Conservation (phyloP, 2,888 invertebrate species). For the Protophormia terraenovae region DNA sequence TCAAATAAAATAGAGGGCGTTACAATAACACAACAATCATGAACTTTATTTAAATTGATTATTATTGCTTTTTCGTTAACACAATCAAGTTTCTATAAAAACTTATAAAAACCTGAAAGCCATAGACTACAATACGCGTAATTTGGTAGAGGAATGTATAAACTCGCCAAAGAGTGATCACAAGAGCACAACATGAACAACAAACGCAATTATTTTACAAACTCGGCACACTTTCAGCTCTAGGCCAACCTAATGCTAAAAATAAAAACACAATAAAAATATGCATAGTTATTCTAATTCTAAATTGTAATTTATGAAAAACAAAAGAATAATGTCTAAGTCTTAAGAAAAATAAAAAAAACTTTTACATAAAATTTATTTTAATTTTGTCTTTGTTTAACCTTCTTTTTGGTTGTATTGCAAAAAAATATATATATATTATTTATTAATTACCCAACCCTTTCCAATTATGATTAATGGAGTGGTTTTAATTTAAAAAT, state of each 20-base stretch:
- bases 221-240: not conserved
- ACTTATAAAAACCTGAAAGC: not conserved
- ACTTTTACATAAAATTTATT: not conserved
- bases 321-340: not conserved
- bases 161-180: not conserved
- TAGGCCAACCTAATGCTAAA: not conserved
- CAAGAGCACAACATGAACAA: not conserved
- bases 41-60: conserved; percentile 2
- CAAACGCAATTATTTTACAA: not conserved
- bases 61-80: not conserved
- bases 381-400: not conserved
- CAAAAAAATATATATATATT: no score
- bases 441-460: conserved; percentile 35
- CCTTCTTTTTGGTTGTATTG: no score
- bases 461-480: conserved; percentile 43
- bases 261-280: not conserved
- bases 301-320: not conserved
- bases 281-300: not conserved
- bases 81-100: not conserved
- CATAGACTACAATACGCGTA: not conserved
- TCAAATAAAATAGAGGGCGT: conserved; percentile 1
- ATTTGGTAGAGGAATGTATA: not conserved
- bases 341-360: not conserved
- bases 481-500: conserved; percentile 10
- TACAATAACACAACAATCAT: not conserved